Evolutionary conservation across 2,888 invertebrate species (phyloP), one percentile per base, ranked within the genome.

Genomic region (Tipula helvola): DNA sequence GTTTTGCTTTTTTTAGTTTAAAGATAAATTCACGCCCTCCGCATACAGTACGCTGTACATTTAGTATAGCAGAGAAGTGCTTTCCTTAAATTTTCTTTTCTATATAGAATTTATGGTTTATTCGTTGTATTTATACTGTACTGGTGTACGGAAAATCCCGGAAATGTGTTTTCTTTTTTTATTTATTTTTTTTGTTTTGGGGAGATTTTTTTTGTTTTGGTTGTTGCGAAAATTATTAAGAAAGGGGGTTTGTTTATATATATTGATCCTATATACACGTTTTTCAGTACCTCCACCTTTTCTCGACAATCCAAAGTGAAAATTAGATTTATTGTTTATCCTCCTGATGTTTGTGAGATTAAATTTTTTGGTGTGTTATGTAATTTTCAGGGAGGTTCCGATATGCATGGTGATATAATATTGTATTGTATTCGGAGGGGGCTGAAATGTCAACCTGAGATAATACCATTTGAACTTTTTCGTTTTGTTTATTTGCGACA

Each of bases 311-410:
- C 28, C 71, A 71, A 71, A 71, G 71, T 71, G 71, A 71, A 71
- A 71, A 71, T 71, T 71, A 71, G 71, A 71, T 71, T 71, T 71
- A 71, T 71, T 71, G 71, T 71, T 71, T 71, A 71, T 71, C 71
- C 71, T 71, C 71, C 71, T 71, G 71, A 71, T 71, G 71, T 71
- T 71, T 71, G 71, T 71, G 71, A 71, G 71, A 71, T 71, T 71
- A 71, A 71, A 71, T 71, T 71, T 71, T 71, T 12, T 10, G 28
- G 18, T 71, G 71, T 71, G 18, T 12, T 71, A 18, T 71, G 28
- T 28, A 28, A 71, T 71, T 71, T 71, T 71, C 71, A 28, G 71
- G 71, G 71, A 10, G 71, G 71, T 28, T 71, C 4, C 28, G 28
- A 71, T 71, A 71, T 71, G 28, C 18, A 10, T 28, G 71, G 71